A percentile compares a stretch with the other conserved stretches of the same genome.
phyloP scores from a whole-genome alignment of 2,888 invertebrate genomes.

The Idaea aversata region DNA sequence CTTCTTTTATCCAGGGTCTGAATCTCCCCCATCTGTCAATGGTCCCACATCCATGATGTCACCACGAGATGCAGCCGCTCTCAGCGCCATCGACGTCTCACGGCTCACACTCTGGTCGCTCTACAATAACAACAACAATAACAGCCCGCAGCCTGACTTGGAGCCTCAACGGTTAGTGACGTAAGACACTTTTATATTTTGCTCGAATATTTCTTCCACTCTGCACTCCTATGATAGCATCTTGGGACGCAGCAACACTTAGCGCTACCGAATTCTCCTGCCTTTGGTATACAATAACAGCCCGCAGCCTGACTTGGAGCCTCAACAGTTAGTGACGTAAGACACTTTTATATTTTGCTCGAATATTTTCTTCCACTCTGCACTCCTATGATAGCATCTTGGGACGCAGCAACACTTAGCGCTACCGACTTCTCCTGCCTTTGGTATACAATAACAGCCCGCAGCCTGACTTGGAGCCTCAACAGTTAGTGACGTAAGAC shows the following conservation, averaged over 20 bases:
- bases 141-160: slow-evolving; percentile 74
- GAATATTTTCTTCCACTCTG: neutral
- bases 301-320: slow-evolving; percentile 72
- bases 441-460: slow-evolving; percentile 56
- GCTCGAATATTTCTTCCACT: neutral
- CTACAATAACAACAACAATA: slow-evolving; percentile 87
- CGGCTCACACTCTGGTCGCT: slow-evolving; percentile 91
- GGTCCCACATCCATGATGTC: slow-evolving; percentile 75
- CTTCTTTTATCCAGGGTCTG: slow-evolving; percentile 50
- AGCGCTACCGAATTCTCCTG: neutral
- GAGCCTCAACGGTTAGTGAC: slow-evolving; percentile 70
- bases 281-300: slow-evolving; percentile 48
- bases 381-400: too few relatives aligned
- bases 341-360: neutral
- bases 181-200: neutral
- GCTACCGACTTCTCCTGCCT: neutral
- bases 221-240: neutral
- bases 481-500: slow-evolving; percentile 53
- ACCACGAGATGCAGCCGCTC: slow-evolving; percentile 68
- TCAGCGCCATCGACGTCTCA: slow-evolving; percentile 88
- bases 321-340: slow-evolving; percentile 61
- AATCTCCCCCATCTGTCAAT: slow-evolving; percentile 70
- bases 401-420: neutral
- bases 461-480: slow-evolving; percentile 72
- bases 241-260: neutral